Base-by-base conservation (phyloP, 64 coral and sea anemone genomes). In the Montipora cactus region DNA sequence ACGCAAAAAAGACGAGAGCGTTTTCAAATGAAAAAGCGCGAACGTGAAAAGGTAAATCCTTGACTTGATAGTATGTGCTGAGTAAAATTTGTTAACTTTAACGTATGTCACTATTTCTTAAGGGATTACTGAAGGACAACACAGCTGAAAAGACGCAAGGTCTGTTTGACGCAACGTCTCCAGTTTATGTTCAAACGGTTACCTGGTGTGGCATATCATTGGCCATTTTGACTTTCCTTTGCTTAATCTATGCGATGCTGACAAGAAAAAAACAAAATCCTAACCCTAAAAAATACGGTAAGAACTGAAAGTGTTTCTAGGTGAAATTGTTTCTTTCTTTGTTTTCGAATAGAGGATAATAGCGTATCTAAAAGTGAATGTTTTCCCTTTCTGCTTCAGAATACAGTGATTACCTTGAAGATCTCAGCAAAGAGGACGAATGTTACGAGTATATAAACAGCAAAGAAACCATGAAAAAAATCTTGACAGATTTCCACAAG, bases 401-500 rank as follows among this genome's bases (percentile, higher is more conserved):
- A 53, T 92, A 92, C 21, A 92, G 89, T 52, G 90, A 80, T 5
- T 70, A 80, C 20, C 12, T 91, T n/a, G 79, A 81, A 44, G 75
- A 80, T 79, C 28, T 48, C 67, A 64, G 16, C 5, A 95, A 80
- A 16, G 14, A 92, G 46, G 67, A 95, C 13, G 75, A 13, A 15
- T 49, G 81, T 4, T 51, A 75, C 18, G 78, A 72, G 11, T 92
- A 95, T 67, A 75, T 62, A 11, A 84, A 92, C 67, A 95, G 82
- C 55, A 92, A 90, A 74, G 89, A 95, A 46, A 73, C 89, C 4
- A 95, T 98, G 90, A 64, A 84, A 44, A 83, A 28, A 44, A 90
- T 98, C 14, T 64, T 98, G 2, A 50, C 77, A 77, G 93, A 93
- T 12, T 98, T 95, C 72, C 87, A 98, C 19, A 81, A 67, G 20